A percentile compares a stretch with the other conserved stretches of the same genome.
Conservation (phyloP, 1,140 invertebrate species). For the Zaprionus ghesquierei region DNA sequence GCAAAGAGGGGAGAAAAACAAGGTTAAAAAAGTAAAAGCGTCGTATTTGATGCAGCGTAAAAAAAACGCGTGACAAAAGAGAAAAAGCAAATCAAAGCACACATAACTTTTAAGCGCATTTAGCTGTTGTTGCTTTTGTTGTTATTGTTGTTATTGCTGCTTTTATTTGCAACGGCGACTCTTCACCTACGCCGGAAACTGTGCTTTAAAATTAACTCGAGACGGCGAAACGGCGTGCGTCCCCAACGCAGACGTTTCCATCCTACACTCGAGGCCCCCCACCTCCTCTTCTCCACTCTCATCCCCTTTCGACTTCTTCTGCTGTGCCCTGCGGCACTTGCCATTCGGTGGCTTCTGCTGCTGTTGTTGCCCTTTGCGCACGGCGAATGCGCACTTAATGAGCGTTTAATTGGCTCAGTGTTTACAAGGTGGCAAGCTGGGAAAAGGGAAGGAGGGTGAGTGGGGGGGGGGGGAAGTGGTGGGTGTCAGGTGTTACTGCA, state of each 20-base stretch:
- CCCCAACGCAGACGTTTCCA: neutral
- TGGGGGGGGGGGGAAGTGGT: neutral
- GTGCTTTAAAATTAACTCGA: constrained; percentile 56
- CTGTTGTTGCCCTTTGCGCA: constrained; percentile 4
- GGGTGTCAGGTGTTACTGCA: neutral
- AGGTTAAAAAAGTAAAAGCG: neutral
- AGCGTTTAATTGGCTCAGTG: constrained; percentile 78
- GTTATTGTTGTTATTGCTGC: constrained; percentile 3
- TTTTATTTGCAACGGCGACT: constrained; percentile 35
- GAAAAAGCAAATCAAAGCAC: constrained; percentile 2
- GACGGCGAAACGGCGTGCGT: constrained; percentile 19
- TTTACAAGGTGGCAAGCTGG: constrained; percentile 58
- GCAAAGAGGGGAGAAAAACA: neutral
- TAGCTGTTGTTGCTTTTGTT: constrained; percentile 4
- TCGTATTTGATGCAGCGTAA: constrained; percentile 23
- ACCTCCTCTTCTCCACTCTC: neutral
- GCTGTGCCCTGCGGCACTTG: neutral
- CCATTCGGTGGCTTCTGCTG: constrained; percentile 1
- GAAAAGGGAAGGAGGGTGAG: neutral
- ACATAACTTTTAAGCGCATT: constrained; percentile 12
- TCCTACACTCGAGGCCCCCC: neutral
- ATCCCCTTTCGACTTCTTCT: neutral
- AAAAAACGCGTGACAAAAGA: neutral
- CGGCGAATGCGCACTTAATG: constrained; percentile 69
- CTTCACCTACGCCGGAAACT: constrained; percentile 46